Base-by-base conservation (phyloP, 92 coral and sea anemone genomes). In the Parazoanthus swiftii region DNA sequence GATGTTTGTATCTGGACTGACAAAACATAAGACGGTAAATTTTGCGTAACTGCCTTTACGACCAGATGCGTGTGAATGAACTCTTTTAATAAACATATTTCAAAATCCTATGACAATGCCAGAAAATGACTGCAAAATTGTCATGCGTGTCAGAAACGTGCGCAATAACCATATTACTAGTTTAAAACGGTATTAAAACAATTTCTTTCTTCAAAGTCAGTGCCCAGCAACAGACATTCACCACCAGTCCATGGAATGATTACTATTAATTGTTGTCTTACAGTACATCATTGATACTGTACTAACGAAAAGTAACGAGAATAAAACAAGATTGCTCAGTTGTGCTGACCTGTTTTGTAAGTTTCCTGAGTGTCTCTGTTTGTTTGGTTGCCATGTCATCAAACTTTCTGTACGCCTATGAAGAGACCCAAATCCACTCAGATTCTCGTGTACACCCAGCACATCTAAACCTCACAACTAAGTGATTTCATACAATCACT, bases 311-410 rank as follows among this genome's bases (percentile, higher is more conserved):
- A 63, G 8, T 63, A 23, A 20, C n/a, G 16, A 63, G 70, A 4
- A 63, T 58, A 63, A 63, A 20, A 63, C 42, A 29, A 43, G 23
- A 5, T 48, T 48, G 36, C 35, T 77, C 79, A 29, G 9, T 23
- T 35, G 20, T 58, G 76, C 88, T 65, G 18, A 97, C 99, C 94
- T 94, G 98, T 86, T 97, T 97, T 21, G 99, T 97, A 54, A 97
- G 91, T 89, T 97, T 97, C 85, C 99, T 86, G 70, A 97, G 89
- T 3, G 95, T 89, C 65, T 97, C 99, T 74, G 99, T 97, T 89
- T 97, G 99, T 92, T 95, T 97, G 48, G 99, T 97, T 63, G 99
- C 99, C 99, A 95, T 97, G 76, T 97, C 99, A 91, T 97, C 99
- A 89, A 97, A 95, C 70, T 93, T 97, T 72, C 99, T 89, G 89